phyloP scores from a whole-genome alignment of 1,140 invertebrate species.

The Nixonia krombeini region DNA sequence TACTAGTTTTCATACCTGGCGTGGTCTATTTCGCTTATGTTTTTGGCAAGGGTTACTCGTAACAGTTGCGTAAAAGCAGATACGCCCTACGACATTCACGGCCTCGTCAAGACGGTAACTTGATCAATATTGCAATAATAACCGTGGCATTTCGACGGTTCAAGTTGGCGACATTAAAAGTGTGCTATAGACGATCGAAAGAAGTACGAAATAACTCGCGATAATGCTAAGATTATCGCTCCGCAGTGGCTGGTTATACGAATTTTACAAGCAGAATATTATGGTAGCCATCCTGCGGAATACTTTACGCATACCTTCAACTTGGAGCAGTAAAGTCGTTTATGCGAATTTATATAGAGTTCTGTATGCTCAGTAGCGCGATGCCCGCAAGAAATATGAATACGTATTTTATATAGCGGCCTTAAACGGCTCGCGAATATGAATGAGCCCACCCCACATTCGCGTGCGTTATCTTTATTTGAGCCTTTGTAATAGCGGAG shows the following conservation, averaged over 20 bases:
- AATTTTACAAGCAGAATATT: slow-evolving; percentile 50
- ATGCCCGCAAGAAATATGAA: slow-evolving; percentile 57
- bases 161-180: too few species aligned
- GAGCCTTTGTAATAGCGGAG: slow-evolving; percentile 41
- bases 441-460: slow-evolving; percentile 40
- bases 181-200: too few species aligned
- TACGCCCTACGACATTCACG: too few species aligned
- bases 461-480: slow-evolving; percentile 45
- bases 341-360: slow-evolving; percentile 61
- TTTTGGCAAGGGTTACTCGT: too few species aligned
- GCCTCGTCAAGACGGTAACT: too few species aligned
- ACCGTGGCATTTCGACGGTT: too few species aligned
- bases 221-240: slow-evolving; percentile 30
- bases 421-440: slow-evolving; percentile 53
- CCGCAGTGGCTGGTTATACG: slow-evolving; percentile 25
- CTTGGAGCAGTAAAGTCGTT: slow-evolving; percentile 57
- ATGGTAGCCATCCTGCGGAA: slow-evolving; percentile 33
- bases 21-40: too few species aligned
- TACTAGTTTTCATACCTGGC: too few species aligned
- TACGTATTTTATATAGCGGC: slow-evolving; percentile 56
- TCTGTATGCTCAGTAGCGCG: slow-evolving; percentile 40
- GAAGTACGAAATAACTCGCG: slow-evolving; percentile 2
- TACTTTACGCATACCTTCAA: slow-evolving; percentile 50
- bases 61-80: too few species aligned
- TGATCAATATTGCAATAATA: too few species aligned